Evolutionary conservation across 1,140 invertebrate genomes (phyloP), one percentile per base, ranked within the genome.

Genomic region (Drosophila watanabei): DNA sequence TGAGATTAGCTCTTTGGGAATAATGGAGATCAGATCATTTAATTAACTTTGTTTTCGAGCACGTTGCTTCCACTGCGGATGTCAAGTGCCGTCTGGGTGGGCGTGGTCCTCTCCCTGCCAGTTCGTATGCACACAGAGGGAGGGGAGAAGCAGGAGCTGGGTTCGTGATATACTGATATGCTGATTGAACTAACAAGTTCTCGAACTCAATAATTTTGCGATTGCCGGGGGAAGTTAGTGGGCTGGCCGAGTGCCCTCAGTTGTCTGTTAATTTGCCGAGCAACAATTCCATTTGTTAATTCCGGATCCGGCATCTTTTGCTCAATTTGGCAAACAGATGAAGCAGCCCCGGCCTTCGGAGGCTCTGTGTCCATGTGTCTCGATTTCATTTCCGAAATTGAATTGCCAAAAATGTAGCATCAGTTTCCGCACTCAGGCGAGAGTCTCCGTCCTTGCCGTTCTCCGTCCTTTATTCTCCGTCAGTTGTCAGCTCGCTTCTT

Each of bases 21-120:
- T 92, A 92, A 92, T 89, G 85, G 89, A 92, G 89, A 92, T 92
- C 89, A 89, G 89, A 92, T 92, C 89, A 89, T 92, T 92, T 92
- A 92, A 92, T 92, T 92, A 92, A 92, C 80, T 92, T 92, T 92
- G 78, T 89, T 88, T 78, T 89, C 86, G 82, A 90, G 86, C 76
- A 82, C 75, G 88, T 85, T 54, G 46, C 56, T 66, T 41, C 71
- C 35, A 56, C 72, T 69, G 62, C 54, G 54, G 69, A 75, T 89
- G 78, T 81, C 85, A 85, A 85, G 80, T 70, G 63, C 71, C 62
- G 69, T 64, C 68, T 78, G 49, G 20, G 77, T 39, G 52, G 60
- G 65, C 68, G 60, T 82, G 79, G 71, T 49, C 41, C 66, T 60
- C 59, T 70, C 51, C 58, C 39, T 62, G 24, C 43, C 49, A n/a